Base-by-base conservation (phyloP, 2,797 vertebrate genomes). In the Sarcoramphus papa region DNA sequence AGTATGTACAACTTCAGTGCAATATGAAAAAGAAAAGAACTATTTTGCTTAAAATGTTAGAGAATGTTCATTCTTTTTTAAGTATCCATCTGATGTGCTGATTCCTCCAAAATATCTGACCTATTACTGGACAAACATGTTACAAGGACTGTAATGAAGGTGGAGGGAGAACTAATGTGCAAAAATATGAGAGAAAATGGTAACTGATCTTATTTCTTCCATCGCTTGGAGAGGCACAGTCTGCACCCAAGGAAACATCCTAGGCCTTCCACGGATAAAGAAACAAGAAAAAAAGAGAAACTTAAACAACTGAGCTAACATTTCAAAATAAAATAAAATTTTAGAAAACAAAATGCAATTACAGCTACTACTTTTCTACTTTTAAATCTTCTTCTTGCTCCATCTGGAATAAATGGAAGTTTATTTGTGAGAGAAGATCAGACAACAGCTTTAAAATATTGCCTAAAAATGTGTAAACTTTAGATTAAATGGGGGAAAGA, bases 121-220 rank as follows among this genome's bases (percentile, higher is more conserved):
- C 4, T 35, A 22, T 94, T 92, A 97, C 97, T 93, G 95, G 96
- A 51, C 98, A 98, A 92, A 97, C 95, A 57, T 91, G 88, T 53
- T 63, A 53, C 30, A 98, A 94, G 37, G 96, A 94, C 24, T 76
- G 81, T 54, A 94, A 96, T 19, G 97, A 96, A 63, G 94, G 97
- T 35, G 97, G 95, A 67, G 97, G 97, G 53, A 98, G 35, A 21
- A 95, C 77, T 24, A 98, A 85, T 17, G 87, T 48, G 50, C 95
- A 98, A 90, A 98, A 98, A 24, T 97, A 97, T 67, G 92, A 97
- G 47, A 98, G 93, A 54, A 97, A 95, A 27, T 96, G 94, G 20
- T 96, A 90, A 45, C 75, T 98, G 83, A 97, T 79, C 3, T 95
- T 51, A 91, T 93, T 92, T 78, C 40, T 65, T n/a, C 16, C 37